Evolutionary conservation across 2,113 vertebrate species (phyloP), one percentile per base, ranked within the genome.

Genomic region (Corapipo altera): DNA sequence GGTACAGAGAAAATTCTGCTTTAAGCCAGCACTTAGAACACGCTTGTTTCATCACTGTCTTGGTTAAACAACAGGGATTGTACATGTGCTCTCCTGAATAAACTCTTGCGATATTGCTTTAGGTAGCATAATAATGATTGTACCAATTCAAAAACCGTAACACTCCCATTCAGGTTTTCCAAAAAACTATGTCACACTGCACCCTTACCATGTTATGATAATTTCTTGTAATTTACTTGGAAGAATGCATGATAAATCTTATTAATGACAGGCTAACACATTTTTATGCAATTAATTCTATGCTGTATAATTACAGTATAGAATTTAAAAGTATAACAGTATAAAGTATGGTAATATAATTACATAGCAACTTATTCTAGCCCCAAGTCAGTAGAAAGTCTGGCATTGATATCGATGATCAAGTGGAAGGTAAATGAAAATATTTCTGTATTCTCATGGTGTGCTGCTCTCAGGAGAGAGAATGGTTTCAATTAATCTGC

Each of bases 221-320:
- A 35, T 81, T 86, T 83, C 30, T 87, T 86, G n/a, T 78, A 65
- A 78, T 93, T 87, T 95, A 59, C 61, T 86, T 87, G 76, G 61
- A 77, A 67, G 78, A 89, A 80, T 57, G 52, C 23, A 19, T 74
- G 39, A 80, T 89, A 87, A 69, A 71, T 81, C 89, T 75, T 92
- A 85, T 85, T 96, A 95, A 89, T 49, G 35, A 52, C 1, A 2
- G 65, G n/a, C 44, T 91, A 92, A 52, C 15, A 74, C 33, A 78
- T 87, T 85, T 85, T 37, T 49, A 79, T 95, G 54, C n/a, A 84
- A 75, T 96, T 95, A 89, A 80, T 81, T 91, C 32, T 81, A 12
- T 89, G 16, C n/a, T 71, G 17, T 69, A 44, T 82, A 96, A 96
- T 96, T 93, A 85, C 32, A 66, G 58, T 76, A 73, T 79, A 83